Base-by-base conservation (phyloP, 1,140 invertebrate species). In the Rhyzopertha dominica region DNA sequence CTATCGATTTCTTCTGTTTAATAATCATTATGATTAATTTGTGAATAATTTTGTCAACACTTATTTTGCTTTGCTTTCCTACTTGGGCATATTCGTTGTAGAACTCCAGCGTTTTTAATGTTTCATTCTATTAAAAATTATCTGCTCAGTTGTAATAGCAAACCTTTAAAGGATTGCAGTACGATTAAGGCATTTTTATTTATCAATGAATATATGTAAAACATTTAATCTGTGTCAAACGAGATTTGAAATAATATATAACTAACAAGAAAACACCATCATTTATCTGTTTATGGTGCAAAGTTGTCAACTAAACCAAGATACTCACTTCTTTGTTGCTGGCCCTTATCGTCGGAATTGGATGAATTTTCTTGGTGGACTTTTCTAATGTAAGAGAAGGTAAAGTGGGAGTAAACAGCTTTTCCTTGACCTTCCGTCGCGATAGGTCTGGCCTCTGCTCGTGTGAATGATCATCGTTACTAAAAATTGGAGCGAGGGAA, bases 401-500 rank as follows among this genome's bases (percentile, higher is more conserved):
- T 20, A 51, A 42, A 3, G 57, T 60, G 5, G 60, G 54, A 17
- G 52, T 50, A 20, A 62, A 56, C n/a, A 61, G 42, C 26, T 49
- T 53, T 20, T 61, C 53, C 51, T 65, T 57, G 43, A 65, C 49
- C 26, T 66, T 73, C 54, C 72, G 73, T 51, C 66, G 71, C 23
- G 39, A 47, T 49, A 49, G 65, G 4, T 74, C 73, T 0, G 75
- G 75, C 9, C 73, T 61, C 37, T 76, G 74, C 50, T 78, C 76
- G 51, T 82, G 79, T 0, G 78, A 82, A 28, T 81, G 73, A 47
- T 83, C 81, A 41, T 82, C 80, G 0, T 69, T 66, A 40, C 40
- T 54, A 9, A 65, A 63, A 16, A 63, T 58, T 5, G 61, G 54
- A 49, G 52, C 61, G 0, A 51, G 39, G 2, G 62, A 54, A 13